Percentiles rank a stretch among this genome's conserved stretches.
Evolutionary conservation across 2,113 vertebrate species (phyloP).

Genomic region (Oenanthe melanoleuca): DNA sequence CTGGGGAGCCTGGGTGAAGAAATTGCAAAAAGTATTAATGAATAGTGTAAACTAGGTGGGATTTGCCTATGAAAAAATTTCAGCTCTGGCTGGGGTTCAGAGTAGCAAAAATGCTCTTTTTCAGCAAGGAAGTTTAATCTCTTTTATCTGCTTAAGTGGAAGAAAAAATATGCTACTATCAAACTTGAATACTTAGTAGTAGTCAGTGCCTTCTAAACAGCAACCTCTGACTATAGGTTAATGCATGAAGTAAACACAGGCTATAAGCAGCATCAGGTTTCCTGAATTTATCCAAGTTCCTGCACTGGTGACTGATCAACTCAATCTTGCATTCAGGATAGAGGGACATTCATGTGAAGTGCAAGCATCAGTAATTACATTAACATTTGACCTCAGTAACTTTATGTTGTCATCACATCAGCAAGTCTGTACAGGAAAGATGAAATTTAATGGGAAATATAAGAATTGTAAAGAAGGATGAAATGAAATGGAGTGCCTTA

Average conservation of each 20-base stretch:
- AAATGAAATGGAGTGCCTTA: neutral
- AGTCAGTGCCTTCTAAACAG: neutral
- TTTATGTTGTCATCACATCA: neutral
- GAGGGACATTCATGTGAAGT: neutral
- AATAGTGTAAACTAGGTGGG: neutral
- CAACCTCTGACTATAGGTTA: neutral
- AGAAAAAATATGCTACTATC: neutral
- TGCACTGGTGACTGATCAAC: neutral
- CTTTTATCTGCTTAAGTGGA: neutral
- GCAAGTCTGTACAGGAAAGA: neutral
- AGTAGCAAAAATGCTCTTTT: neutral
- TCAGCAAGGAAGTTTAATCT: neutral
- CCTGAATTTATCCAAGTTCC: neutral
- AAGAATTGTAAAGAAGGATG: neutral
- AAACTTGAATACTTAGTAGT: neutral
- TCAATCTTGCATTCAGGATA: neutral
- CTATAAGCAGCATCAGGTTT: neutral
- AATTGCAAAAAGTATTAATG: neutral
- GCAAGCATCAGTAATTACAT: neutral
- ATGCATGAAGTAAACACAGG: neutral
- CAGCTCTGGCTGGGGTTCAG: neutral
- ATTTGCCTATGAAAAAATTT: neutral
- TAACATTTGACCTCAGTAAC: neutral
- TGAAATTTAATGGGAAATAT: neutral
- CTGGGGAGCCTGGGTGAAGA: neutral